Conservation (phyloP, 2,888 invertebrate genomes). For the Oegoconia quadripuncta region DNA sequence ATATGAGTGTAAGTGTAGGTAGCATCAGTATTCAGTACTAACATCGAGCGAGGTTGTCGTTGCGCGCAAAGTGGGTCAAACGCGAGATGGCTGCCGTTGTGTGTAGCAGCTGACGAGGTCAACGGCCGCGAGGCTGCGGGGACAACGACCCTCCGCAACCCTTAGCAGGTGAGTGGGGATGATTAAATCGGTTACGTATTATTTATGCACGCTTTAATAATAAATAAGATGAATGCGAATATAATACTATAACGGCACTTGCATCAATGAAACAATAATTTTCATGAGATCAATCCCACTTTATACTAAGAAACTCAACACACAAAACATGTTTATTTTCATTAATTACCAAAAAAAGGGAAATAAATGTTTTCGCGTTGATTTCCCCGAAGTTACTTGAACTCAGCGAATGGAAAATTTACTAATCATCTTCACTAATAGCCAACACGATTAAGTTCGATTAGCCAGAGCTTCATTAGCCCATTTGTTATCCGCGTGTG, state of each 20-base stretch:
- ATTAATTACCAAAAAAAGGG: too few relatives aligned
- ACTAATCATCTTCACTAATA: constrained; percentile 11
- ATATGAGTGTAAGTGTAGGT: too few relatives aligned
- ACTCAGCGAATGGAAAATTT: constrained; percentile 8
- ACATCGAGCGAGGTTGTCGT: constrained; percentile 19
- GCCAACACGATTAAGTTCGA: constrained; percentile 18
- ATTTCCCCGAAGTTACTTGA: too few relatives aligned
- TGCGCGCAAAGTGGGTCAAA: constrained; percentile 53
- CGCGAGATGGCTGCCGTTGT: constrained; percentile 37
- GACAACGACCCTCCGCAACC: constrained; percentile 45
- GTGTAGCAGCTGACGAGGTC: constrained; percentile 61
- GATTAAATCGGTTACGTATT: constrained; percentile 26
- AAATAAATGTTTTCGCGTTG: too few relatives aligned
- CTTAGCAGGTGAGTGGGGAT: constrained; percentile 31
- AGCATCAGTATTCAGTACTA: constrained; percentile 3
- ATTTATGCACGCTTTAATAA: too few relatives aligned
- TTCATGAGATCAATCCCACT: too few relatives aligned
- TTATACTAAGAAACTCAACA: too few relatives aligned
- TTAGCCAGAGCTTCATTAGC: constrained; percentile 6
- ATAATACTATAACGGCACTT: too few relatives aligned
- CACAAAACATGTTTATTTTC: too few relatives aligned
- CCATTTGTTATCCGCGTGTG: background rate
- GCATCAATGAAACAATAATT: too few relatives aligned
- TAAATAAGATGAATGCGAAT: too few relatives aligned
- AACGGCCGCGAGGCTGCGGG: constrained; percentile 41